A percentile compares a stretch with the other conserved stretches of the same genome.
These are phyloP conservation scores for Tragelaphus buxtoni DNA, from an alignment of 2,113 vertebrate species.

Conservation along the genomic window DNA sequence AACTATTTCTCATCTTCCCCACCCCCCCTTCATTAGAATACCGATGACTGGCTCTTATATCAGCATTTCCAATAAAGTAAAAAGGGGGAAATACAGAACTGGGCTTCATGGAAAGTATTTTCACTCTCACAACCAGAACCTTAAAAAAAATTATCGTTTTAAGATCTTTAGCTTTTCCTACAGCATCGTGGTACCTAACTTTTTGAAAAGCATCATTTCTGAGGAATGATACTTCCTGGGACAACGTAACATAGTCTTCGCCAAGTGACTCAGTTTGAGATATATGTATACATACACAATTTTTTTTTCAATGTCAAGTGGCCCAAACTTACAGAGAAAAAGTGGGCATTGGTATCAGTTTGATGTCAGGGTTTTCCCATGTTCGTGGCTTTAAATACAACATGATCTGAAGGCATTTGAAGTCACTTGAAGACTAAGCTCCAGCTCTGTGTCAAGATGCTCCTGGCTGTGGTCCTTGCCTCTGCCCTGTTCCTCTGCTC, in stretches of 20 bases:
- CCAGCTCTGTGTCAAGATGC: constrained; percentile 70
- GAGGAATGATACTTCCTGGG: constrained; percentile 68
- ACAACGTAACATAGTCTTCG: constrained; percentile 25
- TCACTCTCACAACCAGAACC: constrained; percentile 41
- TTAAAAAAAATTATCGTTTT: neutral
- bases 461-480: constrained; percentile 54
- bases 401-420: constrained; percentile 70
- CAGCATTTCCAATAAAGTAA: constrained; percentile 44
- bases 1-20: neutral
- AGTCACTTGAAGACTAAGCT: constrained; percentile 55
- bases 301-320: constrained; percentile 59
- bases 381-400: constrained; percentile 75
- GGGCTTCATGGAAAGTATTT: constrained; percentile 37
- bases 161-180: constrained; percentile 64
- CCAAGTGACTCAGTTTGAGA: constrained; percentile 78
- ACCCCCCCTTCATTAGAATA: neutral
- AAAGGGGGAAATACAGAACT: constrained; percentile 54
- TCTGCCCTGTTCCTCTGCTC: constrained; percentile 68
- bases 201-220: constrained; percentile 55
- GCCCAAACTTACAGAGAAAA: constrained; percentile 74
- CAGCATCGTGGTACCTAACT: neutral
- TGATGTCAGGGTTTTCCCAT: constrained; percentile 80
- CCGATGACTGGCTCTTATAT: neutral
- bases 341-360: constrained; percentile 79
- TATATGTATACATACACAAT: neutral